Conservation (phyloP, 2,797 vertebrate genomes). For the Pseudochaenichthys georgianus region DNA sequence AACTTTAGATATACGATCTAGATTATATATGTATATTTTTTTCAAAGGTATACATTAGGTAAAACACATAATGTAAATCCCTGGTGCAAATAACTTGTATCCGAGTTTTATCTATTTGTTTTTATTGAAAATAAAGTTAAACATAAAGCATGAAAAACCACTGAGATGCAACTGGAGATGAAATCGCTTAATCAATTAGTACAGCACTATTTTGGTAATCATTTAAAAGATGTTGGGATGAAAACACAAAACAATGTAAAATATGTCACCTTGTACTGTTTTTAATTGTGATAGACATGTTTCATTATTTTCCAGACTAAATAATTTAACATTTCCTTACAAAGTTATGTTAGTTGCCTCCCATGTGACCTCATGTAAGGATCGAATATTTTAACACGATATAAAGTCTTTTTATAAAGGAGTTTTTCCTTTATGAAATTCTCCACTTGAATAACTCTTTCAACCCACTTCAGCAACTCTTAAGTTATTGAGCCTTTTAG, state of each 20-base stretch:
- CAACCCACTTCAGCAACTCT: conserved; percentile 19
- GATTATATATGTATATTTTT: neutral
- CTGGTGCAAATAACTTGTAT: neutral
- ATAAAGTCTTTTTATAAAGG: neutral
- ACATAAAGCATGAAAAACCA: neutral
- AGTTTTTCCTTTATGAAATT: neutral
- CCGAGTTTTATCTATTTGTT: neutral
- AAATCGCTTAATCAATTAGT: neutral
- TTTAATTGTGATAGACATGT: neutral
- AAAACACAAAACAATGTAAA: neutral
- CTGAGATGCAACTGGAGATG: neutral
- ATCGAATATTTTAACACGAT: neutral
- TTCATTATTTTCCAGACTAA: no score
- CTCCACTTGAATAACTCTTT: conserved; percentile 12
- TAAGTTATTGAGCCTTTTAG: conserved; percentile 18
- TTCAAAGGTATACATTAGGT: neutral
- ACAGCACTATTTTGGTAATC: neutral
- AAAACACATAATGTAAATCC: neutral
- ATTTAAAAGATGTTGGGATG: neutral
- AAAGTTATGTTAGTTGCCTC: no score
- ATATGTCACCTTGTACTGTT: neutral
- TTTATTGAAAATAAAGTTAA: conserved; percentile 28
- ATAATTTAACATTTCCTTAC: no score
- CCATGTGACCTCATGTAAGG: no score
- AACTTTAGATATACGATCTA: neutral